phyloP scores from a whole-genome alignment of 2,888 invertebrate species.

The Scelioninae gen. 2 region DNA sequence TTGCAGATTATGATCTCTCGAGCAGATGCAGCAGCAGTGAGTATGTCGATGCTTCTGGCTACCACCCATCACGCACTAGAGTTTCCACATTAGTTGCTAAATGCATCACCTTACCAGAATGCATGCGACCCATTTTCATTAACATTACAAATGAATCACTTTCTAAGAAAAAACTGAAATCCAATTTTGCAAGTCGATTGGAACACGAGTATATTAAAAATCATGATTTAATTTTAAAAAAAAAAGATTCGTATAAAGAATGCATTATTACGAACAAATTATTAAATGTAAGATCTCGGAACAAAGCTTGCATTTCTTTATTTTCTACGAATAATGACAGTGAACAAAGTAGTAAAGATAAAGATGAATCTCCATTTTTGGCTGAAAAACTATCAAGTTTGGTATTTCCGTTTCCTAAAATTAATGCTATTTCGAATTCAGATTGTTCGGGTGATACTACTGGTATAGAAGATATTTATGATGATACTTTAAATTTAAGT shows the following conservation, averaged over 20 bases:
- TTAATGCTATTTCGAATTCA: neutral
- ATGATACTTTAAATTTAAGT: conserved; percentile 6
- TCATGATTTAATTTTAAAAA: conserved; percentile 55
- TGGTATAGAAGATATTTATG: conserved; percentile 18
- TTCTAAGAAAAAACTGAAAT: conserved; percentile 28
- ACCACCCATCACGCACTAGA: conserved; percentile 57
- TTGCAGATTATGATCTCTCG: conserved; percentile 68
- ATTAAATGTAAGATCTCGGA: conserved; percentile 6
- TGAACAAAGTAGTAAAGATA: neutral
- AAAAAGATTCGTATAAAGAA: neutral
- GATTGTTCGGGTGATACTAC: conserved; percentile 11
- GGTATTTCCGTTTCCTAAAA: neutral
- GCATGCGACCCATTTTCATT: conserved; percentile 62
- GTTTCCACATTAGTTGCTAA: conserved; percentile 64
- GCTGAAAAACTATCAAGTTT: neutral
- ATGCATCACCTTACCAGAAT: conserved; percentile 63
- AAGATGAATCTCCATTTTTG: neutral
- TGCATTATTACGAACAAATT: neutral
- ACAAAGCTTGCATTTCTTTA: conserved; percentile 17
- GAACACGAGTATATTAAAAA: conserved; percentile 65
- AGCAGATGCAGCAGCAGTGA: conserved; percentile 61
- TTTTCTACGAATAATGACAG: neutral
- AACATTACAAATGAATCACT: conserved; percentile 37
- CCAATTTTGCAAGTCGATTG: conserved; percentile 44
- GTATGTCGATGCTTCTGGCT: conserved; percentile 11